phyloP scores from a whole-genome alignment of 2,888 invertebrate species.

The Ditula angustiorana region DNA sequence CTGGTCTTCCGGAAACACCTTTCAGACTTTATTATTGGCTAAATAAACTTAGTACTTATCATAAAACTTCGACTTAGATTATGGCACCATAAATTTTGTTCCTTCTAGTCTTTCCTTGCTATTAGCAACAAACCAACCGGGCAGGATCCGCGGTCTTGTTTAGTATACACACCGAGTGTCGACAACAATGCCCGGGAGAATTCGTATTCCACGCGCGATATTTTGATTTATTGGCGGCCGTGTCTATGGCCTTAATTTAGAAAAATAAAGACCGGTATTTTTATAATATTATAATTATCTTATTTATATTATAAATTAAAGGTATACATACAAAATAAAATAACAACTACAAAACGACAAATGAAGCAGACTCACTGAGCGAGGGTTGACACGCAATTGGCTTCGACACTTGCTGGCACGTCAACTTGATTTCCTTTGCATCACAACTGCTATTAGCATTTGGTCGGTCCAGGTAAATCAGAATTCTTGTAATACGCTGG shows the following conservation, averaged over 20 bases:
- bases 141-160: constrained; percentile 60
- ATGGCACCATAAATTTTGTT: too few species aligned
- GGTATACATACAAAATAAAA: not conserved
- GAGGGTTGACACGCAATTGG: too few species aligned
- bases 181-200: constrained; percentile 65
- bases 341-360: not conserved
- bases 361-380: not conserved
- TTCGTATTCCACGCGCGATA: constrained; percentile 62
- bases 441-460: not conserved
- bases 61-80: too few species aligned
- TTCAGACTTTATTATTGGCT: too few species aligned
- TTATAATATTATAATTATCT: too few species aligned
- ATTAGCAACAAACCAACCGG: too few species aligned
- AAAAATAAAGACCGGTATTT: not conserved
- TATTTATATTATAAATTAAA: not conserved
- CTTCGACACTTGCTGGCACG: not conserved
- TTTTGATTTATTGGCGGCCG: constrained; percentile 31
- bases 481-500: constrained; percentile 53
- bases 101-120: too few species aligned
- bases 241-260: constrained; percentile 34
- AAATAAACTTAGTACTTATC: too few species aligned
- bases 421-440: not conserved
- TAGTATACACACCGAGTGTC: constrained; percentile 59
- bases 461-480: constrained; percentile 41
- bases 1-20: too few species aligned